Base-by-base conservation (phyloP, 2,797 vertebrate genomes). In the Macroramphosus scolopax region DNA sequence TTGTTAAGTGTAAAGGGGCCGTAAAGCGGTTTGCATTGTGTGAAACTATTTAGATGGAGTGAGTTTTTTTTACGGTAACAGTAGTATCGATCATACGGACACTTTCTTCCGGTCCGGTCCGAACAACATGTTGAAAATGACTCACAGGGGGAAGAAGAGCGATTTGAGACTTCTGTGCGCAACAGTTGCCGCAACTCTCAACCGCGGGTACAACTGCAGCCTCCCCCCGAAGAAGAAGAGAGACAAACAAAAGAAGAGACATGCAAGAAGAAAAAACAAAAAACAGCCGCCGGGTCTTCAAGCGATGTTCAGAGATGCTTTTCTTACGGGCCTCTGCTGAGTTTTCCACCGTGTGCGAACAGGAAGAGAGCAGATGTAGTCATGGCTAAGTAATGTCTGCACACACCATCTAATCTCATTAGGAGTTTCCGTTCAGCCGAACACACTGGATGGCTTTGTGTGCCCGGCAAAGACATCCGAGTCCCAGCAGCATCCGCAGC, bases 301-400 rank as follows among this genome's bases (percentile, higher is more conserved):
- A n/a, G n/a, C n/a, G n/a, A n/a, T 12, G 29, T 49, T 63, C 45
- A 25, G 17, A 49, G 89, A 89, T 92, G 90, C 82, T 87, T 86
- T 60, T 65, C 34, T 63, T 63, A 10, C 41, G 25, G 89, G 84
- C 88, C 88, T 88, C 20, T 88, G 86, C 78, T 92, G 88, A 86
- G 90, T 94, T 94, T 93, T 95, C 91, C 92, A 92, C 89, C 91
- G 90, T 84, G 77, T 74, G 62, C 68, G 65, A 92, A 91, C 92
- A 94, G 93, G 93, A 95, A 96, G 93, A 90, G 91, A 91, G 89
- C 86, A 88, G 89, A 89, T 94, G 92, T 92, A 94, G 92, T 95
- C 94, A 94, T 88, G 90, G 91, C 92, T 92, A 92, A 95, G 92
- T 93, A 92, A 94, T 92, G 93, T 95, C 94, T 94, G 91, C 92